Base-by-base conservation (phyloP, 2,888 invertebrate species). In the Druceiella hillmani region DNA sequence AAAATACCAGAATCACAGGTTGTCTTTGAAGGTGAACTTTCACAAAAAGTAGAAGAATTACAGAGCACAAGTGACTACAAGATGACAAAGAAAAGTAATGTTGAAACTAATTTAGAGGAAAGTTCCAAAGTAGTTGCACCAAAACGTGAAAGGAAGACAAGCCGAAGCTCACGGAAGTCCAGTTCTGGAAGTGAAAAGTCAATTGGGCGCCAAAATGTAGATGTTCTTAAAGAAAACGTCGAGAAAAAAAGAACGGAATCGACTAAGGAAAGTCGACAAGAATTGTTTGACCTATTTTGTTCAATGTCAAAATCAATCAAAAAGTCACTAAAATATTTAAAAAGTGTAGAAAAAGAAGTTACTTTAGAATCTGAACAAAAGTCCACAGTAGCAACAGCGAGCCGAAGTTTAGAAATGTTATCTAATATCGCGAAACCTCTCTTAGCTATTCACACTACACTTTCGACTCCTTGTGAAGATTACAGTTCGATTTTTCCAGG, bases 391-490 rank as follows among this genome's bases (percentile, higher is more conserved):
- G 74, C 78, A 14, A 76, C 81, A 3, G 80, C 80, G 0, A 77
- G 80, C 36, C 73, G 75, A 51, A 83, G 82, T 52, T 67, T 81
- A 43, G 80, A 79, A 55, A 77, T 82, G 16, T 72, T 83, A 7
- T 70, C 68, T 30, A 80, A 77, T 51, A 58, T 83, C 15, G 63
- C 74, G 5, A 72, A 76, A 20, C 82, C 83, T 1, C 55, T 83
- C 9, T 72, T 70, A 36, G 79, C 81, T 57, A 76, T 83, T 24
- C 75, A 79, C 48, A 77, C 75, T 27, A 76, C 80, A 47, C 58
- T 64, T 29, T 43, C 48, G 3, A 64, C 66, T 35, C 55, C 58
- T 4, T 61, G 60, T 45, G 63, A 64, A 44, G 54, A 66, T n/a
- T 62, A 68, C 40, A 58, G 69, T 27, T 67, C 74, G 2, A 64